Base-by-base conservation (phyloP, 2,113 vertebrate species). In the Crotalus horridus region DNA sequence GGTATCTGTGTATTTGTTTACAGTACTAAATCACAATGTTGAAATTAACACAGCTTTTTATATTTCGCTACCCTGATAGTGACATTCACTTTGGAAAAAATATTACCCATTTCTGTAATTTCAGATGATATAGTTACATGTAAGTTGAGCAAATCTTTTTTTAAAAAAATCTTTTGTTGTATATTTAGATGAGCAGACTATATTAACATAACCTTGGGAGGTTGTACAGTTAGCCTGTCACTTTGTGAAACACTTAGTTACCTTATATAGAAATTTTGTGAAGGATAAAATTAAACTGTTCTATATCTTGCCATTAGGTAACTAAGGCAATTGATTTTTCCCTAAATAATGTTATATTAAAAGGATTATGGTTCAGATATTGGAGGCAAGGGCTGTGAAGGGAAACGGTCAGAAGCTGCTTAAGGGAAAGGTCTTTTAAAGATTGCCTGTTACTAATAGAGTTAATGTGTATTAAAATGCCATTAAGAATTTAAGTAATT, bases 301-400 rank as follows among this genome's bases (percentile, higher is more conserved):
- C 94, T 96, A 95, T 95, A 97, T 91, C 96, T 97, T 95, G 96
- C 96, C 97, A 96, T 98, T 98, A 97, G 97, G 92, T 97, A 97
- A 98, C 95, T 93, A 97, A 98, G 98, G 97, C 97, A 97, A 98
- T 98, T 98, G 97, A 98, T 98, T 97, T 98, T 97, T 97, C 56
- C 91, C 97, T 98, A 97, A 98, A 98, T 98, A 98, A 97, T 97
- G 95, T 98, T 97, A 96, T 92, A 97, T 97, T 98, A 97, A 97
- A 97, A 97, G 96, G 97, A 98, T 97, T 98, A 98, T 97, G 96
- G 97, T 97, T 95, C 95, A 97, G 95, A 97, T 98, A 97, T 96
- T 97, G 96, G 94, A 97, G 95, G 96, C 98, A 98, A 95, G 90
- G 93, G 87, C 97, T 97, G 97, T 98, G 97, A 98, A 98, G 97